phyloP scores from a whole-genome alignment of 2,113 vertebrate species.

The Sebastes schlegelii region DNA sequence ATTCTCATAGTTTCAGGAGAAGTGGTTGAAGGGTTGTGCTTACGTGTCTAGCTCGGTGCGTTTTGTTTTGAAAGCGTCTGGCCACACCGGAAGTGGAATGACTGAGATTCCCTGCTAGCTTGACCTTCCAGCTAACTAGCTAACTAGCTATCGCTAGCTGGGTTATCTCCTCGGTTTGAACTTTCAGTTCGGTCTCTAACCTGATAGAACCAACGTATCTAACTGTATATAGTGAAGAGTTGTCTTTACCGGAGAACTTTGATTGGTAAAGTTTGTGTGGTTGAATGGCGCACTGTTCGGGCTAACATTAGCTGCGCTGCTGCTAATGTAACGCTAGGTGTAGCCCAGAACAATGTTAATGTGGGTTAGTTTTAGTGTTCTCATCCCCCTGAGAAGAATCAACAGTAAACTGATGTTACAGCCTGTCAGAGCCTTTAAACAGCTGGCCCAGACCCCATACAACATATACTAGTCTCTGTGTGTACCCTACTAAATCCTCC shows the following conservation, averaged over 20 bases:
- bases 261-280: neutral
- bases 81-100: slow-evolving; percentile 62
- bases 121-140: slow-evolving; percentile 44
- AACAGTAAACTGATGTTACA: slow-evolving; percentile 27
- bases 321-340: slow-evolving; percentile 44
- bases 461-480: neutral
- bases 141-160: neutral
- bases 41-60: slow-evolving; percentile 32
- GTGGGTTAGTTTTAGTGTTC: neutral
- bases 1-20: neutral
- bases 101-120: slow-evolving; percentile 32
- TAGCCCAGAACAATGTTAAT: slow-evolving; percentile 53
- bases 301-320: slow-evolving; percentile 20
- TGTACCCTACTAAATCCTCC: neutral
- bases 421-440: neutral
- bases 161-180: slow-evolving; percentile 31
- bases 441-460: too few relatives aligned
- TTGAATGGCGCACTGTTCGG: neutral
- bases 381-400: slow-evolving; percentile 29
- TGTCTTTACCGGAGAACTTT: neutral
- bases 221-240: too few relatives aligned
- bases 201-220: accelerated
- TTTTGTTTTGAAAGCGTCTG: slow-evolving; percentile 69
- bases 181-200: slow-evolving; percentile 2
- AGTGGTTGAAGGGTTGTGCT: neutral